Evolutionary conservation across 2,888 invertebrate genomes (phyloP), one percentile per base, ranked within the genome.

Genomic region (Oithona nana): DNA sequence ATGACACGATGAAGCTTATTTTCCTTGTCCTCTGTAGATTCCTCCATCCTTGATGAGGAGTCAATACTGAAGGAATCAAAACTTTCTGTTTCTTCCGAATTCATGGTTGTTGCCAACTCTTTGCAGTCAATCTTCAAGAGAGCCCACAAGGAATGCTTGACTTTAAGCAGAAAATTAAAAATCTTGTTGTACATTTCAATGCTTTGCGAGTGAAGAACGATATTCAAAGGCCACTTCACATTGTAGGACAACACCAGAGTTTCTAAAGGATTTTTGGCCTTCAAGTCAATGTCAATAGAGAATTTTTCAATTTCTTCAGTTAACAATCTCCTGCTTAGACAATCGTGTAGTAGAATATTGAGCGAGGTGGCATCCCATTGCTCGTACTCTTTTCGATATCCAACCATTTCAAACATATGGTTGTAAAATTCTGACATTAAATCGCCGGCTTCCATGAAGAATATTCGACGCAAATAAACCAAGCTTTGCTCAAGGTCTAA

Each of bases 121-220:
- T 65, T 65, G 66, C 78, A 78, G 63, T 68, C 68, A 16, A 79
- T 68, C 65, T 74, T 76, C 66, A 77, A 75, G 52, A 79, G 68
- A 1, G 76, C 74, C 74, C 76, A 77, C 20, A 76, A 66, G 3
- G 77, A 77, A 76, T 77, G 78, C 67, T 79, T 79, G 0, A 79
- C 69, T 70, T 78, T 78, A 3, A 79, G 68, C 54, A 78, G 71
- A 59, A 79, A 76, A 28, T 74, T 70, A 67, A 79, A 79, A 20
- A 79, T 65, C 16, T 69, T 68, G 64, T 75, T 75, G 63, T 75
- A 75, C 57, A 70, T 70, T 4, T 66, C 66, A n/a, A 59, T 22
- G 16, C 20, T n/a, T 2, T 48, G 26, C 24, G 22, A 1, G n/a
- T 39, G 2, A 6, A 59, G 13, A 8, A 59, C 49, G 13, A 50